Percentiles rank a stretch among this genome's conserved stretches.
These are phyloP conservation scores for Eumacrocentrus americanus DNA, from an alignment of 2,888 invertebrate genomes.

Conservation along the genomic window DNA sequence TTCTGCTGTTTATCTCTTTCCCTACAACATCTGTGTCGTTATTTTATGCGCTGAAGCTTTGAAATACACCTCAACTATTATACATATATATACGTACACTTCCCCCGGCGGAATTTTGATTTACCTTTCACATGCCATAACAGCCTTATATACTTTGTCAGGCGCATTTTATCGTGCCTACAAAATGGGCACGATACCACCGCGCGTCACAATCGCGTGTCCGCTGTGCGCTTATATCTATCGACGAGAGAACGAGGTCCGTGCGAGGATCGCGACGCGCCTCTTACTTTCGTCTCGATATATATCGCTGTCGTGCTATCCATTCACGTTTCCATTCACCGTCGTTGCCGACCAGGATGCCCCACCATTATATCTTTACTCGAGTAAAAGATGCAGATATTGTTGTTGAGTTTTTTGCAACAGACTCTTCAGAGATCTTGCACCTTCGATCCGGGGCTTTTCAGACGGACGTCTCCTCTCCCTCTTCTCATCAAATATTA, in stretches of 20 bases:
- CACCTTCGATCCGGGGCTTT: too few relatives aligned
- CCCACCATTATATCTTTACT: too few relatives aligned
- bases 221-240: slow-evolving; percentile 8
- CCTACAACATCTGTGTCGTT: too few relatives aligned
- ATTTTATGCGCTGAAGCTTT: too few relatives aligned
- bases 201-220: slow-evolving; percentile 8
- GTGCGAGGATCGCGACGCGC: slow-evolving; percentile 34
- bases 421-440: too few relatives aligned
- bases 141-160: not conserved
- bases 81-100: too few relatives aligned
- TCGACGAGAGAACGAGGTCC: slow-evolving; percentile 8
- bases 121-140: slow-evolving; percentile 5
- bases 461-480: too few relatives aligned
- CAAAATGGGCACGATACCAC: not conserved
- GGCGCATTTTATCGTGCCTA: slow-evolving; percentile 1
- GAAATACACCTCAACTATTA: too few relatives aligned
- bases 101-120: slow-evolving; percentile 2
- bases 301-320: slow-evolving; percentile 39
- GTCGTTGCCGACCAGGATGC: slow-evolving; percentile 16
- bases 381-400: too few relatives aligned
- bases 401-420: too few relatives aligned
- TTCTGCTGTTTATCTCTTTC: too few relatives aligned
- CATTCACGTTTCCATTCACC: slow-evolving; percentile 58
- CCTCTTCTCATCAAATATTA: too few relatives aligned
- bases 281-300: slow-evolving; percentile 52